These are phyloP conservation scores for Sigmodon hispidus DNA, from an alignment of 2,113 vertebrate genomes.

Conservation along the genomic window DNA sequence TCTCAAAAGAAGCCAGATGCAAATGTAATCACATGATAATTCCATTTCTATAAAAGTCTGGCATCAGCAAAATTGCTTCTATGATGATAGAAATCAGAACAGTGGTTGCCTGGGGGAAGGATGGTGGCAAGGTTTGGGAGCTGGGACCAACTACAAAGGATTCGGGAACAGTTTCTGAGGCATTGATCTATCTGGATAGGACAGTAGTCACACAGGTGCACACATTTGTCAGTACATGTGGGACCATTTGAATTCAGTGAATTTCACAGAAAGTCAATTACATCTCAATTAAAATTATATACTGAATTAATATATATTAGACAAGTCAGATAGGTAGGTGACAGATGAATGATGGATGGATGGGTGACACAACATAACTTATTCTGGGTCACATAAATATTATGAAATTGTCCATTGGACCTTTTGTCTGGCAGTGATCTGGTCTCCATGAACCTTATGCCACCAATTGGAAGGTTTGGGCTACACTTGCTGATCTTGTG, in stretches of 20 bases:
- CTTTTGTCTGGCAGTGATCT: background rate
- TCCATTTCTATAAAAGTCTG: background rate
- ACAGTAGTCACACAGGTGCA: background rate
- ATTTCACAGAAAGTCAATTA: background rate
- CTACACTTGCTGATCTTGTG: background rate
- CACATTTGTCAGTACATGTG: background rate
- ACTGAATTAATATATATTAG: no score
- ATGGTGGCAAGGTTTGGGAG: background rate
- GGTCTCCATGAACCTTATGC: background rate
- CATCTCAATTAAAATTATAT: background rate
- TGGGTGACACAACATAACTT: background rate
- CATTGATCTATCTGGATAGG: background rate
- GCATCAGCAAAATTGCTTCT: background rate
- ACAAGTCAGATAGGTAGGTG: background rate
- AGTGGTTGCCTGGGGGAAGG: background rate
- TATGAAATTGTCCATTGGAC: background rate
- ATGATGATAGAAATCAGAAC: constrained; percentile 22
- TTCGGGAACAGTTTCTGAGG: background rate
- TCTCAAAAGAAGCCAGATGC: constrained; percentile 3
- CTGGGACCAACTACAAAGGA: background rate
- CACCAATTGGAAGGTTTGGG: background rate
- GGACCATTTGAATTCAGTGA: background rate
- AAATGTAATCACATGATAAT: background rate
- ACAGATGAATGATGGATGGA: background rate
- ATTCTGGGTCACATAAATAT: background rate